A percentile compares a stretch with the other conserved stretches of the same genome.
Evolutionary conservation across 1,140 invertebrate genomes (phyloP).

Genomic region (Heliothis virescens): DNA sequence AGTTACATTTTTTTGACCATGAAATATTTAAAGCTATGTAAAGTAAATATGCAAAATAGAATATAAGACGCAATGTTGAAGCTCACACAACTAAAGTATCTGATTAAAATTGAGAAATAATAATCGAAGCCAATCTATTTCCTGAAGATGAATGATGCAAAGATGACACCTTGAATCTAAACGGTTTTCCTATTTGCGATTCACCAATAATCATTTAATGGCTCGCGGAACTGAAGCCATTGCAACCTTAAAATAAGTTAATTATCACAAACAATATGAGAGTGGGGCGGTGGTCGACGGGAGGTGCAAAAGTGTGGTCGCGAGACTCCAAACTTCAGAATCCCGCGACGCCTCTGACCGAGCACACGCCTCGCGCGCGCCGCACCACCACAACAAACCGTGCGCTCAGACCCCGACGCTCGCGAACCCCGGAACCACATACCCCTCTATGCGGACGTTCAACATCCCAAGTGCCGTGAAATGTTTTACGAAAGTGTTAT

Average conservation of each 20-base stretch:
- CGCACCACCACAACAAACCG: constrained; percentile 22
- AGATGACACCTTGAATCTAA: constrained; percentile 53
- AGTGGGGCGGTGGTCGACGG: constrained; percentile 64
- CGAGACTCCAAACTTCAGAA: constrained; percentile 61
- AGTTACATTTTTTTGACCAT: neutral
- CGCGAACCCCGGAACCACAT: constrained; percentile 11
- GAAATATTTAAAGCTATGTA: constrained; percentile 1
- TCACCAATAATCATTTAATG: constrained; percentile 50
- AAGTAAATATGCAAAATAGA: neutral
- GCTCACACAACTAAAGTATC: neutral
- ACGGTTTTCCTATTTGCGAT: constrained; percentile 50
- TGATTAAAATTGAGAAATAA: constrained; percentile 8
- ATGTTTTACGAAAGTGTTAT: constrained; percentile 74
- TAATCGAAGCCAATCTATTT: neutral
- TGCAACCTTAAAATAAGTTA: constrained; percentile 70
- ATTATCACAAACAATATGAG: constrained; percentile 70
- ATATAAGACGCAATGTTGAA: neutral
- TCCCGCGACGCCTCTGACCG: constrained; percentile 56
- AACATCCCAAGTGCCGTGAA: constrained; percentile 70
- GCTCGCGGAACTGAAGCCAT: constrained; percentile 56
- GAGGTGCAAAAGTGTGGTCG: constrained; percentile 66
- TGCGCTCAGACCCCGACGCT: constrained; percentile 1
- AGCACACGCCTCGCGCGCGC: constrained; percentile 60
- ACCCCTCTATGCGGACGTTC: constrained; percentile 64
- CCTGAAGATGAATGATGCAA: constrained; percentile 18